Evolutionary conservation across 1,140 invertebrate species (phyloP), one percentile per base, ranked within the genome.

Genomic region (Drosophila kurseongensis): DNA sequence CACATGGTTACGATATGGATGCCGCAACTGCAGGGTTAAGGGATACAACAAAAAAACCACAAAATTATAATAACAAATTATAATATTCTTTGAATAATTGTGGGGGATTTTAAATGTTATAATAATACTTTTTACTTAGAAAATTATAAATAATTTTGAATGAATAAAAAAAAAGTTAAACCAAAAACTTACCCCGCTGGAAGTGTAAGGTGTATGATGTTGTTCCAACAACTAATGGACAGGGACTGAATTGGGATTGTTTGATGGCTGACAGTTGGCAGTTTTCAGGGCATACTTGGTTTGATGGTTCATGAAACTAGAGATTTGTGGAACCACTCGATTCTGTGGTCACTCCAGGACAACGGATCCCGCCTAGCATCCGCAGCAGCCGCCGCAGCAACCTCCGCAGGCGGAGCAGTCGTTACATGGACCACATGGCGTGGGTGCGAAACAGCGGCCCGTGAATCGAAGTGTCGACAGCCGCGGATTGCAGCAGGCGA

Each of bases 401-500:
- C 72, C 45, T 1, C 74, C 44, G 32, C 42, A 65, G 44, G 45
- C 16, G 2, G 71, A 68, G 40, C 85, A 89, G 45, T 55, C 57
- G 41, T 89, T 68, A 23, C n/a, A 54, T 48, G 68, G 23, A 9
- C 84, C 85, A n/a, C 80, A 89, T 9, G 84, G 73, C 1, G 84
- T 89, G 5, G 80, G 84, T 1, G 62, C 13, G 8, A 89, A 75
- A 50, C 74, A 84, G 36, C 84, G 84, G 1, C 84, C 84, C 0
- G 84, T 80, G 35, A 48, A 88, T 18, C 84, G 76, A 32, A 89
- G 44, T 0, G 73, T 82, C 5, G 84, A 89, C n/a, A 71, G 36
- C 1, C 47, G 84, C n/a, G 75, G 80, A 63, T 89, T 79, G 80
- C 42, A 69, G 44, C 80, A 84, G 14, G 84, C 84, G n/a, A 89